Evolutionary conservation across 2,888 invertebrate species (phyloP), one percentile per base, ranked within the genome.

Genomic region (Polylopha cassiicola): DNA sequence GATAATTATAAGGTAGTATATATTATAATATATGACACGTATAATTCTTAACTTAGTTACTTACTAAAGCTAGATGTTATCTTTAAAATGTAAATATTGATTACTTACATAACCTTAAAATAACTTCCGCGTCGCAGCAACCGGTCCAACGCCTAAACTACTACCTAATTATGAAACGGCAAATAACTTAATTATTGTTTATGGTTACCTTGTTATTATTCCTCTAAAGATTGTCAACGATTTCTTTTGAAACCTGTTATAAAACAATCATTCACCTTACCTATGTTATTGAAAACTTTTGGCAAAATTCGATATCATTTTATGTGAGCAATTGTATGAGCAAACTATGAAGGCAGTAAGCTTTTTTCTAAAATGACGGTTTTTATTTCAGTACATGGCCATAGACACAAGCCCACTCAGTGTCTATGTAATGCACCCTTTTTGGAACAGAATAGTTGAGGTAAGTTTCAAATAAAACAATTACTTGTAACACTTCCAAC

Each of bases 351-450:
- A n/a, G n/a, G n/a, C n/a, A n/a, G n/a, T n/a, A n/a, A n/a, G n/a
- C n/a, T n/a, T n/a, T n/a, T n/a, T n/a, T n/a, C 5, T 26, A 23
- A 20, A 24, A 6, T 14, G 13, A 32, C 10, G n/a, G 3, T 34
- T 42, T 32, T 61, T 57, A 65, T 93, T 93, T 65, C 90, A 99
- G 98, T 99, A 99, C 68, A 95, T 92, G 85, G 95, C 97, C 32
- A 89, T 95, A 73, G 99, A 99, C 76, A 98, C 97, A 16, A 98
- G 97, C 61, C 97, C 99, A 0, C 87, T 99, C 34, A 97, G 98
- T 76, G 93, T 95, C 44, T 98, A 99, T 89, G 90, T 99, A 48
- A 99, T 98, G 94, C 99, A 99, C 81, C 99, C 99, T 27, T 99
- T 99, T 85, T 99, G 99, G 99, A 95, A 99, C 77, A 92, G 91